Evolutionary conservation across 2,888 invertebrate species (phyloP).

Genomic region (Heteromyza rotundicornis): DNA sequence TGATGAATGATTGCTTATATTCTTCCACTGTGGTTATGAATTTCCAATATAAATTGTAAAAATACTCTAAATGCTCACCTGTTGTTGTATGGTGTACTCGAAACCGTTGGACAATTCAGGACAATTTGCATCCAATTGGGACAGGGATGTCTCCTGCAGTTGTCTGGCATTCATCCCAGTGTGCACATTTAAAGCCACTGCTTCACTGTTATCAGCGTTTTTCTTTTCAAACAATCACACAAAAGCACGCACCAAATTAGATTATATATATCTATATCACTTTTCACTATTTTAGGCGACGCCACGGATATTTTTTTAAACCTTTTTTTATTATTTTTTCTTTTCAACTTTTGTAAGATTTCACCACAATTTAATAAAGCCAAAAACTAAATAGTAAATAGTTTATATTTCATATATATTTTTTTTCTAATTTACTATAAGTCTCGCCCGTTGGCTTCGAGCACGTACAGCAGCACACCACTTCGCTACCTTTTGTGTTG

Average conservation of each 20-base stretch:
- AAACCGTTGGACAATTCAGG: constrained; percentile 50
- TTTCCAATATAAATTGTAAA: not conserved
- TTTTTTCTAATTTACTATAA: no score
- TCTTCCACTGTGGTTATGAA: no score
- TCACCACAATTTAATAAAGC: no score
- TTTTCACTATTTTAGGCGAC: not conserved
- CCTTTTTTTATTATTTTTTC: no score
- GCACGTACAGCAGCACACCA: no score
- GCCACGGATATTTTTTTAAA: constrained; percentile 18
- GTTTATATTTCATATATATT: no score
- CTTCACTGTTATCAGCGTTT: not conserved
- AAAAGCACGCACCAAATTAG: not conserved
- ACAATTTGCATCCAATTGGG: constrained; percentile 59
- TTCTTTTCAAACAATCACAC: no score
- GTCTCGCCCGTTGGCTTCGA: no score
- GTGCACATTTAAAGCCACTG: constrained; percentile 29
- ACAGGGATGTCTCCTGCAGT: constrained; percentile 55
- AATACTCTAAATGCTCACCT: constrained; percentile 41
- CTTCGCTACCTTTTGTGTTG: no score
- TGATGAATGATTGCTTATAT: no score
- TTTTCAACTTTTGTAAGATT: no score
- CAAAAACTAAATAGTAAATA: no score
- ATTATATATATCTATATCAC: not conserved
- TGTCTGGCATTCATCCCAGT: constrained; percentile 59
- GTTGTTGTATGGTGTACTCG: constrained; percentile 43